phyloP scores from a whole-genome alignment of 2,113 vertebrate species.

The Antennarius striatus region DNA sequence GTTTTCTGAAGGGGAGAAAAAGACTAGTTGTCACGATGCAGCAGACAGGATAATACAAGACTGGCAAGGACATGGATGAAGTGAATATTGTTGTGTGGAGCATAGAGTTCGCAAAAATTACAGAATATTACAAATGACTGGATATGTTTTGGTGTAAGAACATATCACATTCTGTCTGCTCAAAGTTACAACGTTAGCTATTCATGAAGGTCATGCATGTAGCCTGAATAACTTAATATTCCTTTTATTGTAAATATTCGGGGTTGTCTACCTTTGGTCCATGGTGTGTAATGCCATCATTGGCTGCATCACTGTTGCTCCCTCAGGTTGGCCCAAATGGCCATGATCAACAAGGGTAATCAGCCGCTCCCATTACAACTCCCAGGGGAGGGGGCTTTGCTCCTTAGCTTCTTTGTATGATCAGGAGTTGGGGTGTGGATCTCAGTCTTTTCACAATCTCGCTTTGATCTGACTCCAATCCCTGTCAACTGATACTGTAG shows the following conservation, averaged over 20 bases:
- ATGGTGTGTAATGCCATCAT: not conserved
- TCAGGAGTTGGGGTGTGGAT: constrained; percentile 70
- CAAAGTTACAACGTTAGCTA: too few species aligned
- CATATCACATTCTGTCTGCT: too few species aligned
- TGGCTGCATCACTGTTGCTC: constrained; percentile 24
- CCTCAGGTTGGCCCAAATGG: constrained; percentile 43
- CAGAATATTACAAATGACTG: not conserved
- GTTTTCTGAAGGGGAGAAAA: constrained; percentile 32
- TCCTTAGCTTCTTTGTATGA: constrained; percentile 63
- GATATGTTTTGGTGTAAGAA: not conserved
- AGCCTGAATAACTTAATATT: not conserved
- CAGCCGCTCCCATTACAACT: constrained; percentile 69
- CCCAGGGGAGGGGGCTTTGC: constrained; percentile 55
- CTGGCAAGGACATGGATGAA: constrained; percentile 7
- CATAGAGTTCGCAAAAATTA: constrained; percentile 1
- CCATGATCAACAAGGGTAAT: constrained; percentile 55
- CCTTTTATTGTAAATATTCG: not conserved
- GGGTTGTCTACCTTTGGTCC: not conserved
- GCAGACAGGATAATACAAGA: constrained; percentile 43
- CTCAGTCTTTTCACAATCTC: constrained; percentile 70
- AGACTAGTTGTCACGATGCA: constrained; percentile 26
- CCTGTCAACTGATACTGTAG: constrained; percentile 70
- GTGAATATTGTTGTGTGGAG: constrained; percentile 9
- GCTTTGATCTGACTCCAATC: constrained; percentile 75
- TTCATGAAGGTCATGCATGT: not conserved